Percentiles rank a stretch among this genome's conserved stretches.
Evolutionary conservation across 2,888 invertebrate genomes (phyloP).

Genomic region (Embidobia sp.): DNA sequence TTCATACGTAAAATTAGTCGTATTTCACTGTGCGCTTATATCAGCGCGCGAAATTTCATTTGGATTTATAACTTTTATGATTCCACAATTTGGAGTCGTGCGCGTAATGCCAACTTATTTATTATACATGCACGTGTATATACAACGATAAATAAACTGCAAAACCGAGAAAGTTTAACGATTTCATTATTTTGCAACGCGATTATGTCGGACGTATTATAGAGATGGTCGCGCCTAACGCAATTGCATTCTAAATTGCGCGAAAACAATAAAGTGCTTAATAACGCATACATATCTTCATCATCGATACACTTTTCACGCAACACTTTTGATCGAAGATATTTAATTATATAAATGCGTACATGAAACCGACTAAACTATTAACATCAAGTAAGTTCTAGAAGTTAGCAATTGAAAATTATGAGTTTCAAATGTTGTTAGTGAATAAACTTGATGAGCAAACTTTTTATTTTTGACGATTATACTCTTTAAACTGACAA

Average conservation of each 20-base stretch:
- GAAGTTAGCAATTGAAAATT: too few species aligned
- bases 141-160: slow-evolving; percentile 67
- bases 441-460: too few species aligned
- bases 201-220: slow-evolving; percentile 56
- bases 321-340: too few species aligned
- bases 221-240: slow-evolving; percentile 65
- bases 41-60: slow-evolving; percentile 44
- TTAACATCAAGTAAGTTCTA: too few species aligned
- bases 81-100: slow-evolving; percentile 29
- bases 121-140: slow-evolving; percentile 46
- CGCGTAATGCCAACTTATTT: slow-evolving; percentile 38
- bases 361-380: too few species aligned
- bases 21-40: slow-evolving; percentile 44
- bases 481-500: too few species aligned
- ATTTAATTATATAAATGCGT: too few species aligned
- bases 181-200: slow-evolving; percentile 75
- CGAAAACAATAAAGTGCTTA: slow-evolving; percentile 39
- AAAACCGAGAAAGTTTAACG: slow-evolving; percentile 76
- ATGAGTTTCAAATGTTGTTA: too few species aligned
- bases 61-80: slow-evolving; percentile 40
- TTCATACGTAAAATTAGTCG: slow-evolving; percentile 56
- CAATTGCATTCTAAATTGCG: slow-evolving; percentile 47
- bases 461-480: too few species aligned
- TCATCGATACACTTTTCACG: slow-evolving; percentile 9
- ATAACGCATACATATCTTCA: slow-evolving; percentile 20